Evolutionary conservation across 1,140 invertebrate genomes (phyloP).

Genomic region (Xylocopa sonorina): DNA sequence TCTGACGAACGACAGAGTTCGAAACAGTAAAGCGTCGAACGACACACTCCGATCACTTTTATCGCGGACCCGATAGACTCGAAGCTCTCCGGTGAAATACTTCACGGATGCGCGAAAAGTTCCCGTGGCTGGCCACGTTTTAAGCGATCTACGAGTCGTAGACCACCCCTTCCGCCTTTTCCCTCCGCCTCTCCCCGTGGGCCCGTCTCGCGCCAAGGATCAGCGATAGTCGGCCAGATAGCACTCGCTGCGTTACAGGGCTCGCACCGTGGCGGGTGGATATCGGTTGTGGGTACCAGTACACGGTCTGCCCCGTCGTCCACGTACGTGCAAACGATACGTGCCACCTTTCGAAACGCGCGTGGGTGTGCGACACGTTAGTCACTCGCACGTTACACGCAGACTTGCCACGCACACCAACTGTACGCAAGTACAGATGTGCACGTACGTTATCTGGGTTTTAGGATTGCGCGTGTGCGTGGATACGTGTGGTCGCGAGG

Average conservation of each 20-base stretch:
- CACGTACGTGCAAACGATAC: constrained; percentile 17
- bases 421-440: not conserved
- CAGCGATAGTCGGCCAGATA: constrained; percentile 65
- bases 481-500: constrained; percentile 35
- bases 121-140: constrained; percentile 30
- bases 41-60: not conserved
- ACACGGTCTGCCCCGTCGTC: not conserved
- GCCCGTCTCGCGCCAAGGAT: constrained; percentile 63
- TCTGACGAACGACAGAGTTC: too few species aligned
- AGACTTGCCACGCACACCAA: not conserved
- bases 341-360: not conserved
- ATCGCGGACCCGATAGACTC: not conserved
- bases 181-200: constrained; percentile 27
- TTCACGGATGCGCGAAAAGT: constrained; percentile 15
- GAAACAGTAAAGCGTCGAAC: too few species aligned
- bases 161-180: constrained; percentile 44
- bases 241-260: constrained; percentile 52
- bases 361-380: constrained; percentile 20
- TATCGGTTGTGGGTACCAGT: constrained; percentile 49
- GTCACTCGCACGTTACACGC: not conserved
- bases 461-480: not conserved
- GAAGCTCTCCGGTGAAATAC: constrained; percentile 18
- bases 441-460: constrained; percentile 40
- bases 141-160: constrained; percentile 46
- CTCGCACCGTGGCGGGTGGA: constrained; percentile 53